These are phyloP conservation scores for Anticlea derivata DNA, from an alignment of 2,888 invertebrate genomes.

Conservation along the genomic window DNA sequence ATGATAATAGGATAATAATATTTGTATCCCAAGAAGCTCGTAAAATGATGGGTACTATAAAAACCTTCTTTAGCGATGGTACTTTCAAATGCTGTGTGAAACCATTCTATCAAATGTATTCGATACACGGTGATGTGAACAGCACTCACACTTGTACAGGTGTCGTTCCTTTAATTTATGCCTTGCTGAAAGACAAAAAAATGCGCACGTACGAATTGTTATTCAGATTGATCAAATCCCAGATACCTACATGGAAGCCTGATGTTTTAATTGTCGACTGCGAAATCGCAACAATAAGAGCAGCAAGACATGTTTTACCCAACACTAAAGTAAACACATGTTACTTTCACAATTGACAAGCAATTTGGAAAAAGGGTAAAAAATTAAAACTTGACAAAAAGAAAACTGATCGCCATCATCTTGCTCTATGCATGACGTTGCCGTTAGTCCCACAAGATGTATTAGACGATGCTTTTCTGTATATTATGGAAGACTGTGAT, in stretches of 20 bases:
- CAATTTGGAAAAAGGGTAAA: neutral
- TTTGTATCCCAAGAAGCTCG: slow-evolving; percentile 3
- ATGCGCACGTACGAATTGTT: neutral
- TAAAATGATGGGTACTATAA: neutral
- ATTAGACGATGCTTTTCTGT: neutral
- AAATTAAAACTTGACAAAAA: neutral
- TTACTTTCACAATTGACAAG: too few species aligned
- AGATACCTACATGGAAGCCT: neutral
- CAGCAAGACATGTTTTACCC: neutral
- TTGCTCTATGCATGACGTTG: neutral
- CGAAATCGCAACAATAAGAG: neutral
- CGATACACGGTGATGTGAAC: slow-evolving; percentile 3
- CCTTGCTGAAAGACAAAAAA: slow-evolving; percentile 3
- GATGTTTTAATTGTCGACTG: neutral
- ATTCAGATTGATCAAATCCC: slow-evolving; percentile 1
- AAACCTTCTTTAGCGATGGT: neutral
- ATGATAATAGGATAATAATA: neutral
- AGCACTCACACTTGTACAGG: neutral
- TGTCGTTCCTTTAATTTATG: slow-evolving; percentile 4
- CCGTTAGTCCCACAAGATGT: neutral
- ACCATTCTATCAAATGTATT: slow-evolving; percentile 4
- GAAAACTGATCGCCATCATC: neutral
- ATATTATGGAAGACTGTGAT: neutral
- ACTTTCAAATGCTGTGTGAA: slow-evolving; percentile 1
- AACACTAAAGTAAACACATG: too few species aligned